Evolutionary conservation across 2,797 vertebrate genomes (phyloP).

Genomic region (Eulemur coronatus): DNA sequence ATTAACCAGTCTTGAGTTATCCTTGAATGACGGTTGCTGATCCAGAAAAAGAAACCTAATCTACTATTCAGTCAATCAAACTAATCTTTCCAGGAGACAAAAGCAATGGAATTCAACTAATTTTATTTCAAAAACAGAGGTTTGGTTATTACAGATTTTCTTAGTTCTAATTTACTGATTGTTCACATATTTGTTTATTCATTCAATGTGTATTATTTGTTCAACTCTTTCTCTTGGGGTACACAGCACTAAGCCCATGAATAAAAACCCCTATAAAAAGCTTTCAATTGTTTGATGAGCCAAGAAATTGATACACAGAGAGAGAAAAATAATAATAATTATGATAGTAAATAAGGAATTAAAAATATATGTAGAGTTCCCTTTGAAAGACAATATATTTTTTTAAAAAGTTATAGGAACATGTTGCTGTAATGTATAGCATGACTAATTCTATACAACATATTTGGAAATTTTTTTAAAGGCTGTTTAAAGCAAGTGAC

Average conservation of each 20-base stretch:
- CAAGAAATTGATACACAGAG: not conserved
- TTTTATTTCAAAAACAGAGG: not conserved
- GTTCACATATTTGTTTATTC: not conserved
- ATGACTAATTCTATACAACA: not conserved
- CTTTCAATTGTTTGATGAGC: not conserved
- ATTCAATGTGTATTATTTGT: not conserved
- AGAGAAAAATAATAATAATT: not conserved
- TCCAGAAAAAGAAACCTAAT: constrained; percentile 35
- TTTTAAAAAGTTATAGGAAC: not conserved
- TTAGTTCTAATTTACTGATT: not conserved
- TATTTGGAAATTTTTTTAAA: not conserved
- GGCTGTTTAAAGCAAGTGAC: not conserved
- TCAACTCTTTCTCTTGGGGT: not conserved
- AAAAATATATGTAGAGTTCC: not conserved
- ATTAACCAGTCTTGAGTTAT: not conserved
- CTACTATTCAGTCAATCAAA: not conserved
- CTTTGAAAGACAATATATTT: not conserved
- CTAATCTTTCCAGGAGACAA: constrained; percentile 11
- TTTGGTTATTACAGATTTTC: not conserved
- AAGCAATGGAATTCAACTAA: not conserved
- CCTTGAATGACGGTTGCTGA: not conserved
- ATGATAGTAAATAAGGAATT: not conserved
- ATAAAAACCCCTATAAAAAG: not conserved
- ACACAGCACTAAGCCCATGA: not conserved
- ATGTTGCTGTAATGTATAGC: not conserved